A percentile compares a stretch with the other conserved stretches of the same genome.
Conservation (phyloP, 2,888 invertebrate species). For the Drosophila aldrichi region DNA sequence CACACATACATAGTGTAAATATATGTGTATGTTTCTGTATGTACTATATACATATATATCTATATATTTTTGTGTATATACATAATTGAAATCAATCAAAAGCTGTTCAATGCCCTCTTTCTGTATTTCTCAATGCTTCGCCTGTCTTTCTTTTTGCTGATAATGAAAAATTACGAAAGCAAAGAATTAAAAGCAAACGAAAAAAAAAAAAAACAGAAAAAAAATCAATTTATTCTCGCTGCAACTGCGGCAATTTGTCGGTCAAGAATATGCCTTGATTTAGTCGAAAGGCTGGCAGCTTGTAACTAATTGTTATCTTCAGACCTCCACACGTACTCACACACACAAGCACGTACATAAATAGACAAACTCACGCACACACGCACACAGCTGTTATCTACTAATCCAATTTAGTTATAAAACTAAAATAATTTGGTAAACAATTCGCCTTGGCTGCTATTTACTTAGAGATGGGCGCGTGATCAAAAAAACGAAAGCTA, state of each 20-base stretch:
- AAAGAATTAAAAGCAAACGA: neutral
- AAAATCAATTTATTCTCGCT: slow-evolving; percentile 1
- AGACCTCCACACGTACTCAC: neutral
- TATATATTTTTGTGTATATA: neutral
- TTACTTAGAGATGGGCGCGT: slow-evolving; percentile 16
- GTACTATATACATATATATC: neutral
- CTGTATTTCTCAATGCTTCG: neutral
- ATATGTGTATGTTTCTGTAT: neutral
- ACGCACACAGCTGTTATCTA: slow-evolving; percentile 25
- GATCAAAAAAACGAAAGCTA: neutral
- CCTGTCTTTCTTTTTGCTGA: neutral
- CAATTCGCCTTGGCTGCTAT: slow-evolving; percentile 13
- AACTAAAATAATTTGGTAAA: slow-evolving; percentile 16
- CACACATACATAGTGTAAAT: neutral
- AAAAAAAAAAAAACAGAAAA: neutral
- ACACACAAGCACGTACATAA: neutral
- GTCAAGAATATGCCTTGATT: slow-evolving; percentile 22
- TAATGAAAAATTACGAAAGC: slow-evolving; percentile 4
- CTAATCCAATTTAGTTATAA: slow-evolving; percentile 24
- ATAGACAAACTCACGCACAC: neutral
- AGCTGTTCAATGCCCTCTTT: slow-evolving; percentile 4
- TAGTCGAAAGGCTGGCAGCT: neutral
- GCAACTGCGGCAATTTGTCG: slow-evolving; percentile 9
- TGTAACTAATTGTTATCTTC: slow-evolving; percentile 26
- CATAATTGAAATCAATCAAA: slow-evolving; percentile 9